Conservation (phyloP, 2,113 vertebrate species). For the Ochotona curzoniae region DNA sequence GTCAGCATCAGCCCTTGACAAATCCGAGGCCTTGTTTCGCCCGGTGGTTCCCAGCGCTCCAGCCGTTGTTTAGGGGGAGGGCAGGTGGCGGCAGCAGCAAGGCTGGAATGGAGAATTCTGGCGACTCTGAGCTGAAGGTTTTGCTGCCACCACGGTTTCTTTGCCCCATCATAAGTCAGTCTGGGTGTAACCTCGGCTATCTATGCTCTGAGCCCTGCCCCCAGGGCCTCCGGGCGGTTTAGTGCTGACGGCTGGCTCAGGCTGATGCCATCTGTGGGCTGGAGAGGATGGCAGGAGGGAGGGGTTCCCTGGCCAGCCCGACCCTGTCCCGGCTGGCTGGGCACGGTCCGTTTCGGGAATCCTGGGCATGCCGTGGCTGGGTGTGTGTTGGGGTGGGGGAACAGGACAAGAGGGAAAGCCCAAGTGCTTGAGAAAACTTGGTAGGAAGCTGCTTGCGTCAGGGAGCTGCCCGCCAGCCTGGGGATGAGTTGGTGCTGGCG, state of each 20-base stretch:
- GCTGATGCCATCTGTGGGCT: neutral
- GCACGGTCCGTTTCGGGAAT: neutral
- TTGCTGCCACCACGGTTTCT: slow-evolving; percentile 69
- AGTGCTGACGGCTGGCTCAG: slow-evolving; percentile 52
- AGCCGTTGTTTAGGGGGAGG: slow-evolving; percentile 23
- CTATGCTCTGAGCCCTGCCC: neutral
- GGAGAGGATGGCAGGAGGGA: neutral
- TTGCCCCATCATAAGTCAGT: neutral
- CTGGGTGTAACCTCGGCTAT: neutral
- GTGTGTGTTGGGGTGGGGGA: neutral
- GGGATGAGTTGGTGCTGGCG: slow-evolving; percentile 35
- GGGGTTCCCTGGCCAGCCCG: neutral
- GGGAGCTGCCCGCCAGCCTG: slow-evolving; percentile 20
- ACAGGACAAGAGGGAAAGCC: neutral
- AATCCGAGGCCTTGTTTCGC: slow-evolving; percentile 57
- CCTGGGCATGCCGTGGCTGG: neutral
- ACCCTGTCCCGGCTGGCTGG: neutral
- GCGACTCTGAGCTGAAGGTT: slow-evolving; percentile 37
- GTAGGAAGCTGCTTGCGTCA: neutral
- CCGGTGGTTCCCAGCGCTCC: slow-evolving; percentile 15
- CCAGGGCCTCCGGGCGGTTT: neutral
- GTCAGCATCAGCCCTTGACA: slow-evolving; percentile 66
- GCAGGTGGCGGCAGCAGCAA: neutral
- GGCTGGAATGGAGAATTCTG: neutral
- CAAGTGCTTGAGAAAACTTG: slow-evolving; percentile 36